Evolutionary conservation across 2,888 invertebrate species (phyloP).

Genomic region (Eupithecia exiguata): DNA sequence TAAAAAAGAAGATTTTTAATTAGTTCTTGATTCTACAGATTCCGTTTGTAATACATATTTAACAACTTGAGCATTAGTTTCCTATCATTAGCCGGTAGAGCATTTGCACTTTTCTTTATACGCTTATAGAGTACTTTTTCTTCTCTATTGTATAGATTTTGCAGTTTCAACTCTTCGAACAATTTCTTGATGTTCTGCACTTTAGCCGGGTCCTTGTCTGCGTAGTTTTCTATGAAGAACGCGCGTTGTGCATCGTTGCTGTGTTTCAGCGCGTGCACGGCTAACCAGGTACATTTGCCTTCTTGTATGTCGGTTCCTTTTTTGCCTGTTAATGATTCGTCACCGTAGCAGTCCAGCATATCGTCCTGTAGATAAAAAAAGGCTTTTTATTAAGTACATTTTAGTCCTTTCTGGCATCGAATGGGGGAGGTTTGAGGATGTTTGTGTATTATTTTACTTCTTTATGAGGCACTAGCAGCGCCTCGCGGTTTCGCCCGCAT

Average conservation of each 20-base stretch:
- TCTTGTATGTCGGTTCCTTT: slow-evolving; percentile 78
- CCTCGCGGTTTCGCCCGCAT: too few species aligned
- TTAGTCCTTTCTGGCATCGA: too few species aligned
- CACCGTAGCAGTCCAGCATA: slow-evolving; percentile 93
- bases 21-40: slow-evolving; percentile 82
- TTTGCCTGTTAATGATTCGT: slow-evolving; percentile 70
- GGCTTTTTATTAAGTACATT: neutral
- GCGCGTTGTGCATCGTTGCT: slow-evolving; percentile 87
- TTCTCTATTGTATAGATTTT: slow-evolving; percentile 88
- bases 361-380: slow-evolving; percentile 85
- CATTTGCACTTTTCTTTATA: slow-evolving; percentile 70
- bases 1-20: too few species aligned
- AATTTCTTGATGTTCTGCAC: slow-evolving; percentile 73
- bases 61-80: slow-evolving; percentile 6
- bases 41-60: neutral
- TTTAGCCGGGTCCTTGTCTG: slow-evolving; percentile 85
- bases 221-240: slow-evolving; percentile 89
- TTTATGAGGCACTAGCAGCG: too few species aligned
- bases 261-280: slow-evolving; percentile 86
- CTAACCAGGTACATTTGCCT: slow-evolving; percentile 96
- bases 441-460: too few species aligned
- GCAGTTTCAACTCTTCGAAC: slow-evolving; percentile 86
- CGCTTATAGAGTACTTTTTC: slow-evolving; percentile 89
- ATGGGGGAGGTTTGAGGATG: too few species aligned
- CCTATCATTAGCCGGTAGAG: neutral